A percentile compares a stretch with the other conserved stretches of the same genome.
phyloP scores from a whole-genome alignment of 2,797 vertebrate species.

The Alfaro cultratus region DNA sequence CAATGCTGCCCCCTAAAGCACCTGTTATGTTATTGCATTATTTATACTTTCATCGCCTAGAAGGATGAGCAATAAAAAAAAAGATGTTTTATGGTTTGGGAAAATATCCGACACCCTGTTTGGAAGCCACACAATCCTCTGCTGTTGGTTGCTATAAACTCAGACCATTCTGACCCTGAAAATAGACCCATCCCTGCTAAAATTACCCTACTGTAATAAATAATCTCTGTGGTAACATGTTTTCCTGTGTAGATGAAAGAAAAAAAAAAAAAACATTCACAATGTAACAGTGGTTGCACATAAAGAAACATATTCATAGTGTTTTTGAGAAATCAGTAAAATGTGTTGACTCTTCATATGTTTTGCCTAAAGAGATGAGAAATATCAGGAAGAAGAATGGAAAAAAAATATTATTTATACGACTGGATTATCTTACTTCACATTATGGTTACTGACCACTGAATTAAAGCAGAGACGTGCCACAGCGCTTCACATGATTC shows the following conservation, averaged over 20 bases:
- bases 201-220: conserved; percentile 53
- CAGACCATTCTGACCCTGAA: conserved; percentile 16
- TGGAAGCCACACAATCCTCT: conserved; percentile 19
- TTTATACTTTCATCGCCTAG: conserved; percentile 22
- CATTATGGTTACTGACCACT: conserved; percentile 34
- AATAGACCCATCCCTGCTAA: conserved; percentile 32
- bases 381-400: conserved; percentile 19
- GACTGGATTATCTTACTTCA: conserved; percentile 27
- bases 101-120: conserved; percentile 3
- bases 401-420: conserved; percentile 15
- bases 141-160: conserved; percentile 9
- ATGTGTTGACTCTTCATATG: conserved; percentile 22
- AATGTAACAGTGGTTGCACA: conserved; percentile 17
- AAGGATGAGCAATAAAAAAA: conserved; percentile 12
- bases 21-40: conserved; percentile 67
- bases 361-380: conserved; percentile 20
- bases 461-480: conserved; percentile 29
- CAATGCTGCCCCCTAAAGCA: conserved; percentile 67
- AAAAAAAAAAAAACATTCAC: conserved; percentile 49
- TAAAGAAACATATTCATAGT: conserved; percentile 6
- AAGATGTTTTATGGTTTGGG: not conserved
- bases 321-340: conserved; percentile 26
- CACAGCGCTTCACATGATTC: conserved; percentile 33
- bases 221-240: conserved; percentile 47
- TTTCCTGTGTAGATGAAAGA: conserved; percentile 41